These are phyloP conservation scores for Dermolepida albohirtum DNA, from an alignment of 2,888 invertebrate genomes.

Conservation along the genomic window DNA sequence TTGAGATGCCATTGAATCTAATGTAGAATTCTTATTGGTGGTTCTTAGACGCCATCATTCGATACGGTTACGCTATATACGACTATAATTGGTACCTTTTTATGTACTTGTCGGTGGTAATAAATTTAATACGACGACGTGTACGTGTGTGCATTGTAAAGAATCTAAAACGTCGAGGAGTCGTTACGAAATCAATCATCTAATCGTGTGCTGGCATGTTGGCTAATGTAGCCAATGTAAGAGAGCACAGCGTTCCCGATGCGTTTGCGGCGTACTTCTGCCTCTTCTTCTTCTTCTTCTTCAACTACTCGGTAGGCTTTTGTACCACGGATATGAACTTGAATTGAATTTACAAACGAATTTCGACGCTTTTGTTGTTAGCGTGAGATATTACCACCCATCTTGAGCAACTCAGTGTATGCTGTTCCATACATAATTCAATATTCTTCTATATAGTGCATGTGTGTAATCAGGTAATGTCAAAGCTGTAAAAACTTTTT, in stretches of 20 bases:
- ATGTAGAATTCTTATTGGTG: slow-evolving; percentile 52
- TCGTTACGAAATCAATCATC: slow-evolving; percentile 45
- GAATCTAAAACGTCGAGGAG: slow-evolving; percentile 36
- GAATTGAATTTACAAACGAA: slow-evolving; percentile 38
- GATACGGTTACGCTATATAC: slow-evolving; percentile 42
- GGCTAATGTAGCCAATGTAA: slow-evolving; percentile 34
- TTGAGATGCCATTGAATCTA: slow-evolving; percentile 52
- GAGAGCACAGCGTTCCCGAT: slow-evolving; percentile 9
- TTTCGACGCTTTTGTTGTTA: slow-evolving; percentile 34
- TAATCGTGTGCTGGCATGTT: slow-evolving; percentile 34
- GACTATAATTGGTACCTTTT: slow-evolving; percentile 45
- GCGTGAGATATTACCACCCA: slow-evolving; percentile 37
- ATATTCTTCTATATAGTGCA: neutral
- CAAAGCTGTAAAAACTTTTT: neutral
- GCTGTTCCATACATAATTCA: slow-evolving; percentile 11
- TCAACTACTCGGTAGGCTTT: slow-evolving; percentile 30
- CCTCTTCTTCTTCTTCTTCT: slow-evolving; percentile 4
- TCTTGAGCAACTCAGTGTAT: slow-evolving; percentile 15
- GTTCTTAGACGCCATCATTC: slow-evolving; percentile 51
- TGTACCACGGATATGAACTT: slow-evolving; percentile 28
- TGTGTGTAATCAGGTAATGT: neutral
- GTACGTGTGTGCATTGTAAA: slow-evolving; percentile 40
- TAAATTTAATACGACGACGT: slow-evolving; percentile 41
- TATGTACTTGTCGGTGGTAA: slow-evolving; percentile 44
- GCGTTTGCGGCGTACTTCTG: neutral